Evolutionary conservation across 2,113 vertebrate species (phyloP).

Genomic region (Diphyllodes magnificus): DNA sequence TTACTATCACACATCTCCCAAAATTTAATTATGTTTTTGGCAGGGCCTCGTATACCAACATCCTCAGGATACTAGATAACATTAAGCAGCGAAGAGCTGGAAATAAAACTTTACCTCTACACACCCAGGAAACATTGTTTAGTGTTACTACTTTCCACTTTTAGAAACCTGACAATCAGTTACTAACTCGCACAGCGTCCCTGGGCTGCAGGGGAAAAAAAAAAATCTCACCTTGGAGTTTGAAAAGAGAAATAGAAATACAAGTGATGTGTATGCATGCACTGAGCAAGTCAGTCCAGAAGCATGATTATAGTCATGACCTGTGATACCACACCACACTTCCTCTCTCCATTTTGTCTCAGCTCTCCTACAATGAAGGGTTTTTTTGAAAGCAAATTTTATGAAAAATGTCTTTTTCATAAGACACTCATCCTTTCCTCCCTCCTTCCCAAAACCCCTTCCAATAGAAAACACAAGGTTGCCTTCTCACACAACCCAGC

Average conservation of each 20-base stretch:
- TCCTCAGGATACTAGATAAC: not conserved
- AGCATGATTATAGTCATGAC: not conserved
- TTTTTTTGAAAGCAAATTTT: not conserved
- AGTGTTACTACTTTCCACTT: not conserved
- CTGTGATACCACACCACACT: not conserved
- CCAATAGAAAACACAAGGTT: not conserved
- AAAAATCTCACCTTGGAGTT: not conserved
- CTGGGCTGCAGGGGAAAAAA: not conserved
- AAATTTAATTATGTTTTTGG: rapidly evolving
- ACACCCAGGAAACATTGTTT: not conserved
- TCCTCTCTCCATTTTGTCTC: not conserved
- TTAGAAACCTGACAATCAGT: not conserved
- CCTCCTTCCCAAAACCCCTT: not conserved
- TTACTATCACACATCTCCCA: not conserved
- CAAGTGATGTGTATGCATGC: rapidly evolving
- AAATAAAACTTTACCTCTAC: not conserved
- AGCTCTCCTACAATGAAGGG: not conserved
- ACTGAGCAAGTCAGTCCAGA: not conserved
- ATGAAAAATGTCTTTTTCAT: not conserved
- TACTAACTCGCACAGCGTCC: not conserved
- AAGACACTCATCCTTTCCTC: not conserved
- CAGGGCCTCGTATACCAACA: not conserved
- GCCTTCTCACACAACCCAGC: not conserved
- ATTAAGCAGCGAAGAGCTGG: not conserved
- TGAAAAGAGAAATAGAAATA: not conserved